A percentile compares a stretch with the other conserved stretches of the same genome.
Evolutionary conservation across 2,888 invertebrate species (phyloP).

Genomic region (Drosophila meridiana): DNA sequence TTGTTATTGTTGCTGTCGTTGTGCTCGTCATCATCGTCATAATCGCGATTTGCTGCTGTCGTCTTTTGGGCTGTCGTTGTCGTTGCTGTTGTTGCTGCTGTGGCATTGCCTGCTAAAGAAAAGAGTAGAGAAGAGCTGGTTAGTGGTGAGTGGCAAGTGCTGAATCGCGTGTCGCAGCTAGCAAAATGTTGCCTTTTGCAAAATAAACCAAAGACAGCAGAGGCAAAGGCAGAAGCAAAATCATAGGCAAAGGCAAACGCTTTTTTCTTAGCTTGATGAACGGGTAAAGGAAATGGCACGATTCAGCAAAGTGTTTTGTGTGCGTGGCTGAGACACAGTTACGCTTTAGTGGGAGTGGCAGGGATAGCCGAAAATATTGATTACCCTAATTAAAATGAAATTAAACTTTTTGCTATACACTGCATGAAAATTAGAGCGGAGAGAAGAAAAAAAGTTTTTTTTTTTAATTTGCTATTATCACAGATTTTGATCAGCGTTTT

Average conservation of each 20-base stretch:
- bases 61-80: slow-evolving; percentile 61
- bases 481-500: neutral
- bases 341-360: neutral
- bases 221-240: slow-evolving; percentile 2
- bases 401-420: neutral
- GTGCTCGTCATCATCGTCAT: slow-evolving; percentile 79
- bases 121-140: slow-evolving; percentile 23
- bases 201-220: slow-evolving; percentile 62
- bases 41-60: slow-evolving; percentile 76
- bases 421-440: neutral
- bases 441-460: neutral
- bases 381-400: neutral
- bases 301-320: neutral
- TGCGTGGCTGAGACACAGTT: neutral
- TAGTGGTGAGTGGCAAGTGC: slow-evolving; percentile 60
- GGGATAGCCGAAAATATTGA: neutral
- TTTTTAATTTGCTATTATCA: neutral
- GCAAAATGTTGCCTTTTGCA: slow-evolving; percentile 74
- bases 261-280: slow-evolving; percentile 10
- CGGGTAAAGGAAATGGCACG: neutral
- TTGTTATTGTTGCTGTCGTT: slow-evolving; percentile 63
- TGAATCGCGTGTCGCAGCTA: slow-evolving; percentile 71
- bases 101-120: slow-evolving; percentile 60
- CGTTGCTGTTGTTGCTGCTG: slow-evolving; percentile 43
- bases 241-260: neutral